A percentile compares a stretch with the other conserved stretches of the same genome.
Evolutionary conservation across 2,888 invertebrate genomes (phyloP).

Genomic region (Metacarcinus magister): DNA sequence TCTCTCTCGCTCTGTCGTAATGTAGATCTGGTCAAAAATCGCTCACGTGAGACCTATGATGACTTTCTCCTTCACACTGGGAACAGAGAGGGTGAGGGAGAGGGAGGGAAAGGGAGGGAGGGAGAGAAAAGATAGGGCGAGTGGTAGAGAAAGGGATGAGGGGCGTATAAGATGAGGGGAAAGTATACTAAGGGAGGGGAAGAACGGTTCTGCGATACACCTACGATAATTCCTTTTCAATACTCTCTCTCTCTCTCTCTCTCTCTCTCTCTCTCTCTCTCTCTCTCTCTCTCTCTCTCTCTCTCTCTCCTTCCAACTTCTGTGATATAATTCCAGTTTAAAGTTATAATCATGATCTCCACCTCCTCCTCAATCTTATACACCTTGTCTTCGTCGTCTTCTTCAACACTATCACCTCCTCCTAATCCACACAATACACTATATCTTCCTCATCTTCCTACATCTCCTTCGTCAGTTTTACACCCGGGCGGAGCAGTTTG

Average conservation of each 20-base stretch:
- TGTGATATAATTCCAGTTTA: neutral
- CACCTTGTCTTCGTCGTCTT: neutral
- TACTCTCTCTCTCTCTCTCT: conserved; percentile 32
- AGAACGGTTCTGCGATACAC: neutral
- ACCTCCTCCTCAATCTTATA: neutral
- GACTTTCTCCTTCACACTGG: conserved; percentile 20
- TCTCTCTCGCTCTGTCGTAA: conserved; percentile 44
- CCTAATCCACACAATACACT: neutral
- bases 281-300: conserved; percentile 32
- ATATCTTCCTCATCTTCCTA: neutral
- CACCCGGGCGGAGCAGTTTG: neutral
- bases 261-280: conserved; percentile 43
- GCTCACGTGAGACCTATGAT: neutral
- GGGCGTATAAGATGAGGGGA: neutral
- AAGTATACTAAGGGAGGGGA: neutral
- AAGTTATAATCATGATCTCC: neutral
- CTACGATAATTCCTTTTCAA: neutral
- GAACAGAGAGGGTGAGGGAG: neutral
- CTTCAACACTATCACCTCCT: neutral
- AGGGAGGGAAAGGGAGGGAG: neutral
- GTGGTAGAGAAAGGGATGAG: neutral
- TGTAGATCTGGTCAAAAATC: neutral
- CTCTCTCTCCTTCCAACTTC: neutral
- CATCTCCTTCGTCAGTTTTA: neutral
- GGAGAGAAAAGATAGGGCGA: neutral